These are phyloP conservation scores for Micoletzkya japonica DNA, from an alignment of 2,888 invertebrate species.

Conservation along the genomic window DNA sequence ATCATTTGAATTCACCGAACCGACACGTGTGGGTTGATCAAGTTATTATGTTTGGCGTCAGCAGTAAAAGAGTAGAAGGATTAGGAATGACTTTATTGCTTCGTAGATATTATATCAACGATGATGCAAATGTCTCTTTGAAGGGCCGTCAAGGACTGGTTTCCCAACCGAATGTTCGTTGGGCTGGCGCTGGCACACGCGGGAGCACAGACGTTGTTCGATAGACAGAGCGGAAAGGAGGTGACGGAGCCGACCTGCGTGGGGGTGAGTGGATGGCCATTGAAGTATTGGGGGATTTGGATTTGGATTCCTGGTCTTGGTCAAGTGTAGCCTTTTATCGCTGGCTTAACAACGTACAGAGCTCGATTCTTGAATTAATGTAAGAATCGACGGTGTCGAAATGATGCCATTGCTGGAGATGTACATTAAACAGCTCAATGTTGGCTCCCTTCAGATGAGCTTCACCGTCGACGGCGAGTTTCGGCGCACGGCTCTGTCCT, in stretches of 20 bases:
- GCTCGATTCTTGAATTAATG: no score
- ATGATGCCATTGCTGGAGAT: no score
- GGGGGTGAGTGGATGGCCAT: slow-evolving; percentile 30
- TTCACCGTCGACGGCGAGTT: slow-evolving; percentile 16
- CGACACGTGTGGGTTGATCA: no score
- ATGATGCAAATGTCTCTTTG: background rate
- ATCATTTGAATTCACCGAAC: no score
- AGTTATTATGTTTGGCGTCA: background rate
- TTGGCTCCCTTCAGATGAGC: slow-evolving; percentile 18
- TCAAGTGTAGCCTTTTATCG: no score
- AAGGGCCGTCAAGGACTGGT: slow-evolving; percentile 21
- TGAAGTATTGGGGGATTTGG: no score
- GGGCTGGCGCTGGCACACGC: slow-evolving; percentile 41
- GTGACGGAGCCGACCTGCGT: slow-evolving; percentile 41
- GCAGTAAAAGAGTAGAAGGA: background rate
- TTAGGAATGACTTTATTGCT: background rate
- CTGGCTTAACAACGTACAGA: no score
- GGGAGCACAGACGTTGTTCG: slow-evolving; percentile 33
- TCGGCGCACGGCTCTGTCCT: slow-evolving; percentile 15
- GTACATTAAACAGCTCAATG: background rate
- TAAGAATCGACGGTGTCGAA: no score
- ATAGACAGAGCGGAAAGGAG: slow-evolving; percentile 29
- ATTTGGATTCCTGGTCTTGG: no score
- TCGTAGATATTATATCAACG: background rate
- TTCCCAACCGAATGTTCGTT: slow-evolving; percentile 30